phyloP scores from a whole-genome alignment of 2,797 vertebrate species.

The Australoheros facetus region DNA sequence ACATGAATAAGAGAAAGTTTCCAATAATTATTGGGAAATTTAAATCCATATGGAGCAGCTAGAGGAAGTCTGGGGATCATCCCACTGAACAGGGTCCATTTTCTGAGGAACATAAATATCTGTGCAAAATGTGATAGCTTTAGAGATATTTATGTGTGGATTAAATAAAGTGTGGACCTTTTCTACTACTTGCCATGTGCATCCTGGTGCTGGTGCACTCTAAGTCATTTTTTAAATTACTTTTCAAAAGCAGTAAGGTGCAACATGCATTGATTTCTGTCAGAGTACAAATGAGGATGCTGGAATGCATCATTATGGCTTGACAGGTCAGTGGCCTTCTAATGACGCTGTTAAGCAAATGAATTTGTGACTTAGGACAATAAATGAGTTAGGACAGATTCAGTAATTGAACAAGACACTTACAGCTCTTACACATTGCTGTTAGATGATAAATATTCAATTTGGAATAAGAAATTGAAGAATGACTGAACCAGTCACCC shows the following conservation, averaged over 20 bases:
- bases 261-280: conserved; percentile 5
- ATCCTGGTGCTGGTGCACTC: background rate
- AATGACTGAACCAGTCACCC: conserved; percentile 4
- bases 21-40: too few species aligned
- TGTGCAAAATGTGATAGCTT: background rate
- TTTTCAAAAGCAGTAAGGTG: conserved; percentile 29
- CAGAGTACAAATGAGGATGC: conserved; percentile 39
- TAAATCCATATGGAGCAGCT: background rate
- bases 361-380: conserved; percentile 32
- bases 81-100: too few species aligned
- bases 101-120: background rate
- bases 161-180: background rate
- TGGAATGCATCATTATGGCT: conserved; percentile 33
- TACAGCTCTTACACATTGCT: conserved; percentile 12
- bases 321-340: conserved; percentile 36
- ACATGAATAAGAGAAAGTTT: too few species aligned
- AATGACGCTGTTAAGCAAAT: conserved; percentile 38
- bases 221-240: conserved; percentile 27
- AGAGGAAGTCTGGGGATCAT: background rate
- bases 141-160: background rate
- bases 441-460: conserved; percentile 36
- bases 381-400: conserved; percentile 20
- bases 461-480: conserved; percentile 4
- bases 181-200: background rate
- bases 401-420: conserved; percentile 29